A percentile compares a stretch with the other conserved stretches of the same genome.
These are phyloP conservation scores for Anoplopoma fimbria DNA, from an alignment of 2,113 vertebrate genomes.

Conservation along the genomic window DNA sequence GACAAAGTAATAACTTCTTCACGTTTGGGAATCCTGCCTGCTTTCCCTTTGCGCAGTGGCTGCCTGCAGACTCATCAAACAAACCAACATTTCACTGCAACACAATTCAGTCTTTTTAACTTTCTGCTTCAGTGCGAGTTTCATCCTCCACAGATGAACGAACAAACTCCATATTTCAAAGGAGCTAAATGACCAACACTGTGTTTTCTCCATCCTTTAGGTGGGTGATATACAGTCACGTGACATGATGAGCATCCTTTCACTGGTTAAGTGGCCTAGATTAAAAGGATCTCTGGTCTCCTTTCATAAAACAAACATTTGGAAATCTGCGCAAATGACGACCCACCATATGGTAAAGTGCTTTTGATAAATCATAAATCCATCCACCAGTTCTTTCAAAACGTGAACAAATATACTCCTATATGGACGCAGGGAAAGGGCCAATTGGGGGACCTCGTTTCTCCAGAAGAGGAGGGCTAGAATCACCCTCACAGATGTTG, in stretches of 20 bases:
- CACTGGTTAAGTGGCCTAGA: conserved; percentile 67
- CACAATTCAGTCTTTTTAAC: neutral
- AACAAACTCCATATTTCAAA: neutral
- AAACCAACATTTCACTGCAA: neutral
- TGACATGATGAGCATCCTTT: conserved; percentile 80
- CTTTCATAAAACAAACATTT: conserved; percentile 88
- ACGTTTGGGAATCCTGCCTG: neutral
- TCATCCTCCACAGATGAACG: neutral
- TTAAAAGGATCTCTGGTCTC: conserved; percentile 75
- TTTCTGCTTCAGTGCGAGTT: neutral
- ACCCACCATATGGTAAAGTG: conserved; percentile 88
- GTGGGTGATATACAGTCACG: conserved; percentile 62
- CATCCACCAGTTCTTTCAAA: conserved; percentile 81
- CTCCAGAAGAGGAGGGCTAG: conserved; percentile 79
- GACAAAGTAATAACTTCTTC: neutral
- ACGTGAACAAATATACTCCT: conserved; percentile 86
- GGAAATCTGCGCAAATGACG: conserved; percentile 81
- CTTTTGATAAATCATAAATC: conserved; percentile 88
- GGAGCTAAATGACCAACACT: conserved; percentile 21
- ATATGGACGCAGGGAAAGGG: conserved; percentile 69
- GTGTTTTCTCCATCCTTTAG: conserved; percentile 5
- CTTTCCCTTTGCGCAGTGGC: conserved; percentile 44
- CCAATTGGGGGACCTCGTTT: conserved; percentile 81
- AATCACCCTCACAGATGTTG: conserved; percentile 89
- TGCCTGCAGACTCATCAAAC: neutral